These are phyloP conservation scores for Anticlea derivata DNA, from an alignment of 2,888 invertebrate species.

Conservation along the genomic window DNA sequence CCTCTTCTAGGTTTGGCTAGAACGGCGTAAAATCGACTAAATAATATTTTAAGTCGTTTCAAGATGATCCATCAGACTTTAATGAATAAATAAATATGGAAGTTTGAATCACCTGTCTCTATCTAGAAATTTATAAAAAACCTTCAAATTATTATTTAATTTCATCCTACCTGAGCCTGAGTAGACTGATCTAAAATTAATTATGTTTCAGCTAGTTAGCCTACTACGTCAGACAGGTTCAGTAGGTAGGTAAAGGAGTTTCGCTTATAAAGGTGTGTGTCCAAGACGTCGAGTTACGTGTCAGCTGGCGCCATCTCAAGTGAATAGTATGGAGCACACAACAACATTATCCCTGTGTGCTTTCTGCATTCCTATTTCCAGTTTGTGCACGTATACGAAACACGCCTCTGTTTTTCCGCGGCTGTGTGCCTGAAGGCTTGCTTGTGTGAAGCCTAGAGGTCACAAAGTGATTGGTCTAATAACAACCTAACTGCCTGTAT, in stretches of 20 bases:
- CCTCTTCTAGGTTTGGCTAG: too few relatives aligned
- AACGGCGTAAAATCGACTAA: too few relatives aligned
- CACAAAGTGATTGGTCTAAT: conserved; percentile 63
- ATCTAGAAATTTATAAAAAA: too few relatives aligned
- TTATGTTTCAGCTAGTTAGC: too few relatives aligned
- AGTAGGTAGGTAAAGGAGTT: conserved; percentile 1
- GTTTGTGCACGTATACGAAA: conserved; percentile 60
- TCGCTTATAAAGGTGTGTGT: conserved; percentile 41
- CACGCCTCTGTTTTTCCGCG: conserved; percentile 59
- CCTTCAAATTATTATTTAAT: too few relatives aligned
- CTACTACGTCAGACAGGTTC: not conserved
- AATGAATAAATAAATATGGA: too few relatives aligned
- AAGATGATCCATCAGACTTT: too few relatives aligned
- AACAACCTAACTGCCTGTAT: not conserved
- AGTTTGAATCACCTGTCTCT: too few relatives aligned
- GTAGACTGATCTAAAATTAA: too few relatives aligned
- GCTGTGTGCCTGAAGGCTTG: conserved; percentile 52
- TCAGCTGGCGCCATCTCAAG: conserved; percentile 66
- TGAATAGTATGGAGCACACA: conserved; percentile 64
- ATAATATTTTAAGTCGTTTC: too few relatives aligned
- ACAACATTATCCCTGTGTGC: conserved; percentile 51
- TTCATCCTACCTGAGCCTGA: too few relatives aligned
- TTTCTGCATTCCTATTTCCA: conserved; percentile 51
- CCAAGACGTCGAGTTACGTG: conserved; percentile 53
- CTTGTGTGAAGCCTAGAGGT: conserved; percentile 67